Evolutionary conservation across 1,140 invertebrate genomes (phyloP).

Genomic region (Drosophila grimshawi): DNA sequence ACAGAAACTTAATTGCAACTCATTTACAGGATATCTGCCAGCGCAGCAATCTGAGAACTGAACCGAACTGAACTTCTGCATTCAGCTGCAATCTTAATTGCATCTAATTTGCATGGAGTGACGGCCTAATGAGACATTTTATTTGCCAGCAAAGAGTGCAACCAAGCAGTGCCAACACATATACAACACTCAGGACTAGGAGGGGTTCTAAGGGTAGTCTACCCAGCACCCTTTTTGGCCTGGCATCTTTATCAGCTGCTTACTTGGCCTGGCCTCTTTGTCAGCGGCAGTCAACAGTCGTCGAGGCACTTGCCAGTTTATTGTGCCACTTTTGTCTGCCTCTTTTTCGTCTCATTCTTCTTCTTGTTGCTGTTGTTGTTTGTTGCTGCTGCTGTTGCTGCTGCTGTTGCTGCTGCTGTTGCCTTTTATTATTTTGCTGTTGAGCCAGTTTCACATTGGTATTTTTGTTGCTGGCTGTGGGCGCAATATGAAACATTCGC

Average conservation of each 20-base stretch:
- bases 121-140: slow-evolving; percentile 60
- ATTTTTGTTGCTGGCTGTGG: slow-evolving; percentile 2
- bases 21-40: not conserved
- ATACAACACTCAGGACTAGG: not conserved
- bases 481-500: slow-evolving; percentile 22
- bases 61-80: not conserved
- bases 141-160: slow-evolving; percentile 32
- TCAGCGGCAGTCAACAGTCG: slow-evolving; percentile 14
- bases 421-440: not conserved
- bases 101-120: slow-evolving; percentile 47
- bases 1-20: too few species aligned
- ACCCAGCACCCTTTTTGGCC: not conserved
- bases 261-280: not conserved
- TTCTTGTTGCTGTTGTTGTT: not conserved
- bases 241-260: not conserved
- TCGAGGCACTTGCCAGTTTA: slow-evolving; percentile 56
- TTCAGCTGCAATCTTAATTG: slow-evolving; percentile 38
- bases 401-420: not conserved
- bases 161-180: slow-evolving; percentile 6
- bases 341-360: not conserved
- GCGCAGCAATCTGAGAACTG: not conserved
- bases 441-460: slow-evolving; percentile 24
- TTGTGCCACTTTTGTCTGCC: slow-evolving; percentile 60
- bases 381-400: not conserved
- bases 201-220: too few species aligned